Percentiles rank a stretch among this genome's conserved stretches.
Conservation (phyloP, 2,113 vertebrate species). For the Bombycilla garrulus region DNA sequence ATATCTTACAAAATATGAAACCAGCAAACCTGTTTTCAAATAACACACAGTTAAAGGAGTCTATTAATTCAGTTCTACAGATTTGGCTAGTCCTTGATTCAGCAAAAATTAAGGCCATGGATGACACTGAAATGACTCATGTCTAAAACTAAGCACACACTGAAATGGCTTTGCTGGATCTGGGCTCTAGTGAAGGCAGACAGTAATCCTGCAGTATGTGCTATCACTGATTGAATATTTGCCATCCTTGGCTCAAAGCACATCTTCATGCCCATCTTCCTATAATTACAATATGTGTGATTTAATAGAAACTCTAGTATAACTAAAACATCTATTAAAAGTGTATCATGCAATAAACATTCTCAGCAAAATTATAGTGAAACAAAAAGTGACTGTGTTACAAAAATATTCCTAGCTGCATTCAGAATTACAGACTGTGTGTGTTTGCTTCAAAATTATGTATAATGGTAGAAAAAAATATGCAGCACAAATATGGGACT, state of each 20-base stretch:
- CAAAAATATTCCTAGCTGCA: conserved; percentile 44
- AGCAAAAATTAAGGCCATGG: conserved; percentile 35
- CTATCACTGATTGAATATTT: conserved; percentile 8
- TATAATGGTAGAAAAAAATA: conserved; percentile 52
- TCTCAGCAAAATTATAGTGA: conserved; percentile 52
- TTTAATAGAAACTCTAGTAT: conserved; percentile 56
- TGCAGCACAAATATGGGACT: conserved; percentile 61
- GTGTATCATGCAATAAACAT: conserved; percentile 66
- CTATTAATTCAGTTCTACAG: neutral
- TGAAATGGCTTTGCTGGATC: conserved; percentile 40
- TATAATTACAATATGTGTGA: conserved; percentile 44
- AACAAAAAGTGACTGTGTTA: conserved; percentile 51
- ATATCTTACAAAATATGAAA: conserved; percentile 12
- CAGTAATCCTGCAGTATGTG: conserved; percentile 15
- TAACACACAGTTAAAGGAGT: conserved; percentile 10
- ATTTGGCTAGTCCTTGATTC: conserved; percentile 31
- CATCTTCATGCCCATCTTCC: conserved; percentile 58
- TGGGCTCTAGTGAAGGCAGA: conserved; percentile 4
- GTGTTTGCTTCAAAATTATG: conserved; percentile 54
- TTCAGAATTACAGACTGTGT: conserved; percentile 36
- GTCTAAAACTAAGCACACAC: conserved; percentile 37
- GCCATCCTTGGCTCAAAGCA: conserved; percentile 60
- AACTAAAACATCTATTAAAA: conserved; percentile 53
- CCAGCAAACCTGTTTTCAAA: conserved; percentile 34
- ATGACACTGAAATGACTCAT: neutral